Evolutionary conservation across 2,888 invertebrate genomes (phyloP), one percentile per base, ranked within the genome.

Genomic region (Nomada ruficornis): DNA sequence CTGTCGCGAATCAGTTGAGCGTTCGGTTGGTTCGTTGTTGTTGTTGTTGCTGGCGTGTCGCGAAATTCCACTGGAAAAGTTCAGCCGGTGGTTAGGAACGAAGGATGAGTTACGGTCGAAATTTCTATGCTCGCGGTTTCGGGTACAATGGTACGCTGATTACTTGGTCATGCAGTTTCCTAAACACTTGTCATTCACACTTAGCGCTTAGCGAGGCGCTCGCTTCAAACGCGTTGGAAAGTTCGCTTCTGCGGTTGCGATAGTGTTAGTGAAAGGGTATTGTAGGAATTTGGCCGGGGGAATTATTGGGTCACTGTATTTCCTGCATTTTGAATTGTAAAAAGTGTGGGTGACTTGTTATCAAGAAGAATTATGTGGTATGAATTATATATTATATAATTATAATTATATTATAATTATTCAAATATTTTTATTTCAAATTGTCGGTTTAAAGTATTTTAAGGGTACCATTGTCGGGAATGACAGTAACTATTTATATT

Each of bases 141-240:
- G 20, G 29, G 50, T 70, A 70, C 70, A 60, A 70, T 70, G 59
- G 70, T 36, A 50, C 70, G 60, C 15, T 70, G 70, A 70, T 70
- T 70, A 70, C 70, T 70, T 44, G 68, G 50, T 42, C 60, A 15
- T 60, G 60, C 47, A 70, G 70, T 70, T 60, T 60, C 70, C 60
- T 70, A 70, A 70, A 70, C 60, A 70, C 70, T 70, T 70, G 70
- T 70, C 70, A 70, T 70, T 70, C 60, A 60, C 50, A 50, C 60
- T 60, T 60, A 60, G 47, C 60, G 70, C 20, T 70, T 60, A 70
- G 15, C n/a, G 47, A 15, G 44, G 59, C 23, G 47, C 26, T 59
- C 57, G 47, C 57, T 5, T 44, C 26, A 13, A 9, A 13, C 42
- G 9, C 11, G 10, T 4, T 5, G 10, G 59, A 59, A 70, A 70